Base-by-base conservation (phyloP, 2,113 vertebrate species). In the Ia io region DNA sequence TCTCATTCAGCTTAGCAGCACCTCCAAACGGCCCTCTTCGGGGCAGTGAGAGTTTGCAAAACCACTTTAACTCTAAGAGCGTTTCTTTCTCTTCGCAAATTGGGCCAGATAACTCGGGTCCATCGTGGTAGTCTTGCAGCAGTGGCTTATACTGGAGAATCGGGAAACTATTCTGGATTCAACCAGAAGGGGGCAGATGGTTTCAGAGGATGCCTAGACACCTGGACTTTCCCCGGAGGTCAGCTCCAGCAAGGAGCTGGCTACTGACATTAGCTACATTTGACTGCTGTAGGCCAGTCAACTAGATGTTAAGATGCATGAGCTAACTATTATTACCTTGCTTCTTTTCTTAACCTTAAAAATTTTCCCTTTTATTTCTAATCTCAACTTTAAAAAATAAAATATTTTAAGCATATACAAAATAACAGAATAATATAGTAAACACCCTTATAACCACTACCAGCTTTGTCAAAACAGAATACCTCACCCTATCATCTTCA, bases 41-140 rank as follows among this genome's bases (percentile, higher is more conserved):
- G 40, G n/a, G 9, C 37, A 16, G 17, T n/a, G 11, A 3, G 3
- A 17, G 3, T 3, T 80, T 80, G 74, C 53, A 65, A 74, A 91
- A 14, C 25, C 18, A 10, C 18, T 56, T 71, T 0, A 2, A 13
- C 17, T 12, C 20, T 84, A 10, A 77, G 56, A 92, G 18, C 16
- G 30, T 63, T 56, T 65, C 28, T 78, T 53, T 84, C 59, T 53
- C 25, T 28, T 20, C 13, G 82, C 23, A 5, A 44, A n/a, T 14
- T 35, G 56, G n/a, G 3, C 35, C 76, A 67, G 30, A 63, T 42
- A 18, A 67, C 9, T 61, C 3, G 10, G 42, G n/a, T 40, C 20
- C 2, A 0, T 35, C 44, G 40, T 23, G 9, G 77, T 25, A 30
- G 30, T 37, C 32, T 25, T 4, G 4, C 0, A 0, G 9, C 32